A percentile compares a stretch with the other conserved stretches of the same genome.
Evolutionary conservation across 1,140 invertebrate genomes (phyloP).

Genomic region (Brachionus calyciflorus): DNA sequence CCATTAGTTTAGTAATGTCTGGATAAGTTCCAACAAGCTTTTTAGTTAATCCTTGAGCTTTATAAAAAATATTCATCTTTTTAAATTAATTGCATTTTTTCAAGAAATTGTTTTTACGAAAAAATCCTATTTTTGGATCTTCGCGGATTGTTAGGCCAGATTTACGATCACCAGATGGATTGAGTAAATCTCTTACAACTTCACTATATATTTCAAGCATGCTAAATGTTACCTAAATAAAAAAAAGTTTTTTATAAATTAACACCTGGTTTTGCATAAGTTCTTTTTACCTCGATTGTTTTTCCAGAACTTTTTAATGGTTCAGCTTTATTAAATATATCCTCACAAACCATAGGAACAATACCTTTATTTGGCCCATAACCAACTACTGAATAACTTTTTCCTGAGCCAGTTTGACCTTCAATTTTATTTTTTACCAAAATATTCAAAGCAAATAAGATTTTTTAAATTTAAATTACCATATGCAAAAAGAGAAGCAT

Average conservation of each 20-base stretch:
- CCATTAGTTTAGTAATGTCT: constrained; percentile 64
- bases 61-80: too few species aligned
- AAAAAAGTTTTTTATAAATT: constrained; percentile 56
- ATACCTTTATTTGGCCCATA: constrained; percentile 74
- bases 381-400: constrained; percentile 68
- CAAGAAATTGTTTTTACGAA: constrained; percentile 58
- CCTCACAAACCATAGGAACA: constrained; percentile 78
- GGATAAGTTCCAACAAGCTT: constrained; percentile 63
- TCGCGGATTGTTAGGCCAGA: constrained; percentile 65
- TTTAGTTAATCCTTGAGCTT: constrained; percentile 65
- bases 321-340: constrained; percentile 70
- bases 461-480: constrained; percentile 68
- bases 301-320: constrained; percentile 5
- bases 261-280: background rate
- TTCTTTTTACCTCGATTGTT: constrained; percentile 15
- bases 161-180: constrained; percentile 58
- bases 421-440: constrained; percentile 75
- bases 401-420: constrained; percentile 68
- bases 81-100: background rate
- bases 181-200: constrained; percentile 65
- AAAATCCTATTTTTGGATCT: constrained; percentile 68
- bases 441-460: constrained; percentile 68
- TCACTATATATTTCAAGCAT: constrained; percentile 72
- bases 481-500: constrained; percentile 67
- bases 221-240: constrained; percentile 57